Evolutionary conservation across 2,797 vertebrate genomes (phyloP), one percentile per base, ranked within the genome.

Genomic region (Cryptoprocta ferox): DNA sequence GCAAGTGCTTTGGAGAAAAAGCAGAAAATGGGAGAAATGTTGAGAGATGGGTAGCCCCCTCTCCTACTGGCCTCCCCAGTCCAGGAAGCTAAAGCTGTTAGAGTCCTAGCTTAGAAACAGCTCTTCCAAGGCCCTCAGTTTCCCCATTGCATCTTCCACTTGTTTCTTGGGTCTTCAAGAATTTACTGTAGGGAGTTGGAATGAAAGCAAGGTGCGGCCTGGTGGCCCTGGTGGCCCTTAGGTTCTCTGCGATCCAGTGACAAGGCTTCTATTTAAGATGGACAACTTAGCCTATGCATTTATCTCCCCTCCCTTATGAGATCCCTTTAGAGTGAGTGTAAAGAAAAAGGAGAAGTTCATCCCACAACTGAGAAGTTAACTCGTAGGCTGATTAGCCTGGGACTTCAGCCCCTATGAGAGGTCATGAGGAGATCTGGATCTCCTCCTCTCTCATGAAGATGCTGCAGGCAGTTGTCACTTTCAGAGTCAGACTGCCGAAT

Each of bases 1-100:
- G 42, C 50, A 79, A 37, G n/a, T 68, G 65, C 63, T 92, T 86
- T 83, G 75, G 50, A 95, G 95, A 42, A 82, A 53, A 76, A 89
- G 14, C 56, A 70, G 88, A 82, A 90, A 56, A 75, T 70, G 42
- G 78, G 42, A 73, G 16, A 75, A 30, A 59, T 78, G 10, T 84
- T 78, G 80, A n/a, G 15, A 89, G 63, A 53, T 11, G n/a, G 19
- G 35, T 81, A 42, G 48, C 2, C 14, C 16, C 42, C 11, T 30
- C 2, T 7, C 19, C 7, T 4, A 26, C 1, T 8, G 6, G 18
- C 30, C 61, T 37, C 7, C 5, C 18, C 26, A 71, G 59, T 2
- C 65, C 35, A 37, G 70, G 61, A 89, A 81, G 18, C 73, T 68
- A 61, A 76, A 32, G 53, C 83, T 89, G 39, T 89, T 80, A 56